Evolutionary conservation across 2,888 invertebrate genomes (phyloP), one percentile per base, ranked within the genome.

Genomic region (Caenorhabditis panamensis): DNA sequence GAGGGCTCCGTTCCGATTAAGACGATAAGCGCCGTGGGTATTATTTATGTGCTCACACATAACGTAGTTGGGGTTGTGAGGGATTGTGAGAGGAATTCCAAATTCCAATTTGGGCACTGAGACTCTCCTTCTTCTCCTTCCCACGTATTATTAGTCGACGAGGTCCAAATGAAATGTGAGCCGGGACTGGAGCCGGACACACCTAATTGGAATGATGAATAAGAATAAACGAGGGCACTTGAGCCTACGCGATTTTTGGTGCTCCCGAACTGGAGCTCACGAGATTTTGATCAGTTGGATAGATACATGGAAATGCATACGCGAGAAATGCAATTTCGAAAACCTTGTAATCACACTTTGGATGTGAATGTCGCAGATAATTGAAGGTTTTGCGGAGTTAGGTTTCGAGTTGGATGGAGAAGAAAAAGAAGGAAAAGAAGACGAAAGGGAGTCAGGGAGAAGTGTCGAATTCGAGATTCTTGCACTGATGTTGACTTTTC

Each of bases 161-260:
- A 54, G 11, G 37, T 4, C 6, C 44, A 31, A 54, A 61, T 62
- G 63, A 72, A 72, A 63, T 63, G 22, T n/a, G 62, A 72, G 71
- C 41, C 9, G 31, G 31, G 9, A 9, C 49, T 20, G 5, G 20
- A 2, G 18, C 22, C 41, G 53, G 53, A 44, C 22, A 18, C 37
- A 61, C 44, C 69, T 71, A 71, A 71, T 71, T 71, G 69, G 69
- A 69, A 62, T 62, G 69, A 62, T 71, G 69, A 71, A 72, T 72
- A 72, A 71, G 37, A 28, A 20, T n/a, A 28, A n/a, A 54, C 41
- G 28, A 26, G 49, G 9, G 8, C 22, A 9, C 24, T 3, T 13
- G 31, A 31, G 31, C 5, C 4, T 24, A 20, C n/a, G n/a, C n/a
- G 58, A 18, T 58, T 58, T 58, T 58, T 58, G 58, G 58, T 58